phyloP scores from a whole-genome alignment of 2,113 vertebrate genomes.

The Camelus bactrianus region DNA sequence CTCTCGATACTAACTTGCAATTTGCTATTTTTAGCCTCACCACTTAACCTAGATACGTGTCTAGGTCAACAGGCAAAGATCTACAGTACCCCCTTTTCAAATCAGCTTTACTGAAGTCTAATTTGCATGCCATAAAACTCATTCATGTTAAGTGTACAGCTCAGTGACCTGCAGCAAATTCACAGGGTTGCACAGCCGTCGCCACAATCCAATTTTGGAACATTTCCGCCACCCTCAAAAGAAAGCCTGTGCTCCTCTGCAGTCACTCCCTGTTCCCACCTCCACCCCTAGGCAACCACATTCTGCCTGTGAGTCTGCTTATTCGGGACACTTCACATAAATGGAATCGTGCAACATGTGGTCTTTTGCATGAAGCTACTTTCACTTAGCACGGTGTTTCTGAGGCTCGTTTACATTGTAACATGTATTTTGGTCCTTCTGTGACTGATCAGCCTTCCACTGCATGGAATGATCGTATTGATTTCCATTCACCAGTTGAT shows the following conservation, averaged over 20 bases:
- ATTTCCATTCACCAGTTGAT: background rate
- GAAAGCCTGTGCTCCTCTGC: background rate
- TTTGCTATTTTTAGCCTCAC: background rate
- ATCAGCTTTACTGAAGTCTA: background rate
- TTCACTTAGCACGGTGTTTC: background rate
- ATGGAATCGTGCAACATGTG: background rate
- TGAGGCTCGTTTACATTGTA: background rate
- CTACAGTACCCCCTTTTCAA: background rate
- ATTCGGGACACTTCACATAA: background rate
- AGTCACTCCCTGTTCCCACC: no score
- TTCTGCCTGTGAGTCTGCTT: background rate
- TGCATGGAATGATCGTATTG: background rate
- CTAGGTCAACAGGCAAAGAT: background rate
- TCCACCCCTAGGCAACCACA: background rate
- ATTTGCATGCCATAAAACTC: no score
- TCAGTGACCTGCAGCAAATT: background rate
- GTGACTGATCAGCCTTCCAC: background rate
- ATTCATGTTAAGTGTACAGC: no score
- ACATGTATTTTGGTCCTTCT: background rate
- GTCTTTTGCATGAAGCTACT: background rate
- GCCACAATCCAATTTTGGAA: no score
- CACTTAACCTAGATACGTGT: background rate
- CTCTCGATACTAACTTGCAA: background rate
- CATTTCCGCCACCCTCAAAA: background rate
- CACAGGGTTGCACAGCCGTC: no score